A percentile compares a stretch with the other conserved stretches of the same genome.
Evolutionary conservation across 2,797 vertebrate genomes (phyloP).

Genomic region (Paramormyrops hopkinsi): DNA sequence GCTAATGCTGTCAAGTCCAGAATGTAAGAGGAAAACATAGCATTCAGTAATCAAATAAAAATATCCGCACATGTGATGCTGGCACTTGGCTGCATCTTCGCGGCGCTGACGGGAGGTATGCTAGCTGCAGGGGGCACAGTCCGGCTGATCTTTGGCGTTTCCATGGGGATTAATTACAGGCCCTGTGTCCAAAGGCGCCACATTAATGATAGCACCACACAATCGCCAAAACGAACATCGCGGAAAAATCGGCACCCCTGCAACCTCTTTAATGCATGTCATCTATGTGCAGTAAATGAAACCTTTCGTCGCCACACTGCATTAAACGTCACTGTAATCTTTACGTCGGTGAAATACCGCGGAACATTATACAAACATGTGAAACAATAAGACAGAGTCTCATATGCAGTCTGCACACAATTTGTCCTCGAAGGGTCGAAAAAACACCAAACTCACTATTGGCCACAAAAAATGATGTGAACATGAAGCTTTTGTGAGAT

Average conservation of each 20-base stretch:
- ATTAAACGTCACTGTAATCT: background rate
- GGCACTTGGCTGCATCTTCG: background rate
- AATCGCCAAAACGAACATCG: background rate
- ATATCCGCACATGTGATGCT: background rate
- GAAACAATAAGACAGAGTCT: background rate
- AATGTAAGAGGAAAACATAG: background rate
- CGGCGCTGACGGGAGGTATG: background rate
- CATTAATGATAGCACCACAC: background rate
- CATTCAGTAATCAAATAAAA: background rate
- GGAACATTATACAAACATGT: background rate
- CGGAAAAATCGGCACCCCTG: background rate
- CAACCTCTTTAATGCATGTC: background rate
- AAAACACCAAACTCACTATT: background rate
- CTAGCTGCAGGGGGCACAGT: background rate
- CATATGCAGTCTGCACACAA: background rate
- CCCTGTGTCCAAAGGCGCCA: background rate
- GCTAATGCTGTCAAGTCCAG: background rate
- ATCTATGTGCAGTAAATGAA: background rate
- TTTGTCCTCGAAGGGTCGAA: background rate
- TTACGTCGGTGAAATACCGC: background rate
- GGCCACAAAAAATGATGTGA: background rate
- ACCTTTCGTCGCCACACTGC: background rate
- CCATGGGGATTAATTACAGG: background rate
- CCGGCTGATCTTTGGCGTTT: background rate
- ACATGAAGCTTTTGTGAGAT: background rate